Evolutionary conservation across 2,888 invertebrate genomes (phyloP), one percentile per base, ranked within the genome.

Genomic region (Syrphus vitripennis): DNA sequence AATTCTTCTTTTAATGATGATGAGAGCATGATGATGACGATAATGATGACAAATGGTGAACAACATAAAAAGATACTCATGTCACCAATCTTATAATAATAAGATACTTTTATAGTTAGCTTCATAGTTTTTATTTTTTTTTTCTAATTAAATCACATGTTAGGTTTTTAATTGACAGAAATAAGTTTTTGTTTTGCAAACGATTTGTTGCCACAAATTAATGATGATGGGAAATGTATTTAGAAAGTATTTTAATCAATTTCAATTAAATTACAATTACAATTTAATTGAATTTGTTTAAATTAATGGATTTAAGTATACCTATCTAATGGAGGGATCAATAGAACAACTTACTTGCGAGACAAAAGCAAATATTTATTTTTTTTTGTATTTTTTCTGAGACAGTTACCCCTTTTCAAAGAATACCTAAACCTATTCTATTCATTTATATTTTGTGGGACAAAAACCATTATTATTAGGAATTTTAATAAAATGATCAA

Each of bases 121-220:
- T 31, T 50, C 16, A n/a, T 34, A 29, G 10, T 63, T 63, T 40
- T 37, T 40, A 16, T 55, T 65, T 26, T 21, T 10, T 48, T 34
- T 45, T 53, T 12, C 19, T 31, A 19, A 79, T 74, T 2, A 24
- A 26, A 26, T 50, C 7, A 50, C 45, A 34, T 48, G 70, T 40
- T 57, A 40, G 50, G 21, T 34, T 42, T 53, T 42, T 53, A 70
- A 72, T 65, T 59, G 69, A 53, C 16, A 45, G 10, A 40, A 31
- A 3, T n/a, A n/a, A 31, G 34, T 67, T 50, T 86, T 86, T 82
- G 86, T 86, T 70, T 86, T 78, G 86, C 86, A 86, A 77, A 74
- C 77, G 74, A 86, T 77, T 86, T 86, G 86, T 86, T 82, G 74
- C 82, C 67, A 34, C 31, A 24, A 19, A 48, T 4, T 10, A 48